Base-by-base conservation (phyloP, 2,113 vertebrate genomes). In the Callopanchax toddi region DNA sequence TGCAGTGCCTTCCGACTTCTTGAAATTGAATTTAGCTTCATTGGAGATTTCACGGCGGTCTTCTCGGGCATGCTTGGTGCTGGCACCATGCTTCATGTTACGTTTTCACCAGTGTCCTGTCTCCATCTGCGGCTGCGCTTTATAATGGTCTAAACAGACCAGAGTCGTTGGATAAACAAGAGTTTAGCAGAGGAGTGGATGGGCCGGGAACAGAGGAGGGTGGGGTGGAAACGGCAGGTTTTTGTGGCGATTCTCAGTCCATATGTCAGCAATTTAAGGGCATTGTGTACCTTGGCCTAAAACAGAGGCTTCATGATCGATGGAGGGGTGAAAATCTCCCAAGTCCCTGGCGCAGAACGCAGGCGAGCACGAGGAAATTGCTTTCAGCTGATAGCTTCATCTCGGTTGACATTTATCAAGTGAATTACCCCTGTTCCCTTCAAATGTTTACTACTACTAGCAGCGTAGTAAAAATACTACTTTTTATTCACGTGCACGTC, bases 181-280 rank as follows among this genome's bases (percentile, higher is more conserved):
- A 90, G 90, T 92, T 93, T 92, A 93, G 83, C 81, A 59, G 82
- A 86, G 85, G 85, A 93, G 93, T 92, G 90, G 81, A 81, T 89
- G 88, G 74, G 64, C 78, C 37, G 61, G 81, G 84, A 20, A 78
- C 82, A 67, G 69, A 68, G 76, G 79, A 81, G 82, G 84, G 85
- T 70, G 59, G 74, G 63, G 89, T 89, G 87, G 79, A 90, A 93
- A 92, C 92, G 86, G 92, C 93, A 93, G 93, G 90, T 91, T 94
- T 82, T 83, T 82, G 73, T 70, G 69, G 88, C 75, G 87, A 86
- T 84, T 87, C 87, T 70, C 32, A 90, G 94, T 95, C 93, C 96
- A 96, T 94, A 96, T 97, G 95, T 98, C 96, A 97, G 96, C 93
- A 97, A 96, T 97, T 96, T 96, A 93, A 94, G 94, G 93, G 94